Evolutionary conservation across 2,797 vertebrate species (phyloP).

Genomic region (Percopsis omiscomaycus): DNA sequence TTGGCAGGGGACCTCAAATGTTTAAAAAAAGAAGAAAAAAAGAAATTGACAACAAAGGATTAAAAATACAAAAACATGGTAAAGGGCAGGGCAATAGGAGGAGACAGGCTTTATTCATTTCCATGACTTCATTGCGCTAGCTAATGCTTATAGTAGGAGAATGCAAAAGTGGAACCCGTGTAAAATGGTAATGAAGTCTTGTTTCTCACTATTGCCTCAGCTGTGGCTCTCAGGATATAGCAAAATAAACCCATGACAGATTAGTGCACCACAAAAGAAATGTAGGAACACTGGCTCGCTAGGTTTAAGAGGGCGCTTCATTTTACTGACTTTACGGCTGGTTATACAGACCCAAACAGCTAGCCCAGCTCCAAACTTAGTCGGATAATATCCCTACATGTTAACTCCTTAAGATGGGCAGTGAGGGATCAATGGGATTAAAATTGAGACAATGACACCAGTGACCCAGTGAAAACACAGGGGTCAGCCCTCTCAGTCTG

Average conservation of each 20-base stretch:
- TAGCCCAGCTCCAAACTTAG: no score
- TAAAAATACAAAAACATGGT: neutral
- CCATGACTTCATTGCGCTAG: conserved; percentile 61
- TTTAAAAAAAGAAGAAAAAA: neutral
- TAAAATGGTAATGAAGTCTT: conserved; percentile 71
- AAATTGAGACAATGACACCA: conserved; percentile 5
- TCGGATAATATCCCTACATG: neutral
- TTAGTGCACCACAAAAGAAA: conserved; percentile 16
- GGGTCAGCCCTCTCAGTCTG: conserved; percentile 24
- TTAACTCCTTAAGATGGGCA: conserved; percentile 20
- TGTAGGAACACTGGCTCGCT: no score
- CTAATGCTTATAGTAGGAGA: conserved; percentile 62
- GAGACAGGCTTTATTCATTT: conserved; percentile 55
- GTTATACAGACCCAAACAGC: no score
- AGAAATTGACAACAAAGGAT: conserved; percentile 13
- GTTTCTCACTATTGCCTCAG: conserved; percentile 48
- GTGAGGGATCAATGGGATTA: conserved; percentile 23
- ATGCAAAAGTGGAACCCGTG: conserved; percentile 66
- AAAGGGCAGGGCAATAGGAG: conserved; percentile 11
- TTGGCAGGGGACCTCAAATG: no score
- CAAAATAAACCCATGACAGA: conserved; percentile 22
- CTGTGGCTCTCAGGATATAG: neutral
- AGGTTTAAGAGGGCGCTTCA: no score
- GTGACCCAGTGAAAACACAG: conserved; percentile 7
- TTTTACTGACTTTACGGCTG: no score